Evolutionary conservation across 1,140 invertebrate genomes (phyloP).

Genomic region (Drosophila quadrilineata): DNA sequence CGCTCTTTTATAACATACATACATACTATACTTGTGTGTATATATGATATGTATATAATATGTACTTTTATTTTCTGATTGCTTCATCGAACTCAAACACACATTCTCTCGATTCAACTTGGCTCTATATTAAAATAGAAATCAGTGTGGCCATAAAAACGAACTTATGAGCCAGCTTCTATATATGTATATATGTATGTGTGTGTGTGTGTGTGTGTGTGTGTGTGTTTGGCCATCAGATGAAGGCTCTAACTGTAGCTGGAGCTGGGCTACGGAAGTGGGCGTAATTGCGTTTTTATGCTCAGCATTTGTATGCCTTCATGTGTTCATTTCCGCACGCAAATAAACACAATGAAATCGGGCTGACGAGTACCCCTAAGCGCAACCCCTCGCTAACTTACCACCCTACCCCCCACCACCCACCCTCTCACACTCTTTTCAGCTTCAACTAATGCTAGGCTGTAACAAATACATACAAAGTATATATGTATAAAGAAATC

Average conservation of each 20-base stretch:
- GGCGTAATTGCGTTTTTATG: conserved; percentile 76
- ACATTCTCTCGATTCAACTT: background rate
- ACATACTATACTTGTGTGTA: conserved; percentile 1
- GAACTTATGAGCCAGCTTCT: conserved; percentile 34
- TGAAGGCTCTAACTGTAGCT: too few species aligned
- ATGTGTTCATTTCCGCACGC: conserved; percentile 75
- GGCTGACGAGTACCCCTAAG: conserved; percentile 18
- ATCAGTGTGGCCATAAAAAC: conserved; percentile 38
- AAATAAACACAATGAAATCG: conserved; percentile 59
- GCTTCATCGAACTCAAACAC: conserved; percentile 48
- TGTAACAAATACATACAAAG: conserved; percentile 2
- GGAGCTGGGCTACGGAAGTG: conserved; percentile 51
- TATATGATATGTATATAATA: conserved; percentile 15
- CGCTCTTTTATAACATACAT: conserved; percentile 32
- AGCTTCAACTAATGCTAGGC: too few species aligned
- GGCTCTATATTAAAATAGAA: conserved; percentile 23
- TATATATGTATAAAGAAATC: conserved; percentile 5
- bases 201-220: too few species aligned
- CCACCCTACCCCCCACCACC: too few species aligned
- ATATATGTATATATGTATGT: conserved; percentile 28
- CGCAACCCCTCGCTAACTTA: too few species aligned
- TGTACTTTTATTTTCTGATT: conserved; percentile 31
- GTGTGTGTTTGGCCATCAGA: too few species aligned
- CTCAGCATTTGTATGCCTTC: conserved; percentile 63
- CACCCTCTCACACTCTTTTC: too few species aligned